phyloP scores from a whole-genome alignment of 1,140 invertebrate genomes.

The Diabrotica undecimpunctata region DNA sequence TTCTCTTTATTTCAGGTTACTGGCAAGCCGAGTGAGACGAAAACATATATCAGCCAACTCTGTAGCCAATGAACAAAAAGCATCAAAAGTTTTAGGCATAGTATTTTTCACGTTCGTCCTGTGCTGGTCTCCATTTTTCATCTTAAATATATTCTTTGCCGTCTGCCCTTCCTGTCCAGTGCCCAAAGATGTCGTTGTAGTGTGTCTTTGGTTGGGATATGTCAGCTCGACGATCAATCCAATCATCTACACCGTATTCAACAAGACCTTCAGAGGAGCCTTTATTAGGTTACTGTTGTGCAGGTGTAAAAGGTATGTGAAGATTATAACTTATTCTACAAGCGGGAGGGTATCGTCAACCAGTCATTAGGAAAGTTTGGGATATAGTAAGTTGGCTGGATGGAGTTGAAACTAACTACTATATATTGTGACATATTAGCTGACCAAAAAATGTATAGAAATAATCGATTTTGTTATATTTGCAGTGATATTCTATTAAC shows the following conservation, averaged over 20 bases:
- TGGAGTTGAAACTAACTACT: too few species aligned
- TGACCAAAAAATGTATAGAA: too few species aligned
- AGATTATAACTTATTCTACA: conserved; percentile 4
- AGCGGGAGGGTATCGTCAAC: conserved; percentile 12
- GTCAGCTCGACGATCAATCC: conserved; percentile 83
- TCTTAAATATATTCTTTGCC: conserved; percentile 78
- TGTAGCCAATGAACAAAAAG: conserved; percentile 79
- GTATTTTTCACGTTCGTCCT: conserved; percentile 89
- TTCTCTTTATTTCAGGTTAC: conserved; percentile 52
- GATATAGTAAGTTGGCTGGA: conserved; percentile 4
- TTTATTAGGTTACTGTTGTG: conserved; percentile 75
- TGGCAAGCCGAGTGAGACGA: conserved; percentile 62
- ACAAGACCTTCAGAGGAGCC: conserved; percentile 78
- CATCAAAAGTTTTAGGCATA: conserved; percentile 77
- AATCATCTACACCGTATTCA: conserved; percentile 87
- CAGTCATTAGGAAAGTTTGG: not conserved
- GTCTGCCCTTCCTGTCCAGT: conserved; percentile 69
- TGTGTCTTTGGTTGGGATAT: conserved; percentile 84
- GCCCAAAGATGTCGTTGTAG: conserved; percentile 68
- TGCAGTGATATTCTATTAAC: too few species aligned
- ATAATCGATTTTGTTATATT: too few species aligned
- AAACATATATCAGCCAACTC: conserved; percentile 68
- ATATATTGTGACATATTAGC: too few species aligned
- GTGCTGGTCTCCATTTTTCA: conserved; percentile 88
- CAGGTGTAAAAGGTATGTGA: conserved; percentile 65